Conservation (phyloP, 1,140 invertebrate species). For the Maconellicoccus hirsutus region DNA sequence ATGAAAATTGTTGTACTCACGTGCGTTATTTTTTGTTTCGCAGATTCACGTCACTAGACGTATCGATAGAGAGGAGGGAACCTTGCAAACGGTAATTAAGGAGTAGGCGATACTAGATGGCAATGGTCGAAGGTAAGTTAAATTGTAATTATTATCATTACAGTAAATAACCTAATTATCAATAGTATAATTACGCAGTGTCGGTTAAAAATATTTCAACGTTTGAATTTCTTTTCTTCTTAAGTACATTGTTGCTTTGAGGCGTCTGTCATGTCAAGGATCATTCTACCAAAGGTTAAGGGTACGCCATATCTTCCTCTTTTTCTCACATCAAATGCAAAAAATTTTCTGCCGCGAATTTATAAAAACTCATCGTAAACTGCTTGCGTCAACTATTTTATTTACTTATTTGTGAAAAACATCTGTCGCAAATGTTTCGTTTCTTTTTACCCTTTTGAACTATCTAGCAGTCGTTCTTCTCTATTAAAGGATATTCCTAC, state of each 20-base stretch:
- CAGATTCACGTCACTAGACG: not conserved
- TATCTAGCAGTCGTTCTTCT: too few relatives aligned
- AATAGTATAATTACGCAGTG: not conserved
- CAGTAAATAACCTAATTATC: not conserved
- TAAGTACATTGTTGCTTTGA: not conserved
- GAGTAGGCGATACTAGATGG: conserved; percentile 18
- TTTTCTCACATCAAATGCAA: not conserved
- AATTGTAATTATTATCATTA: conserved; percentile 13
- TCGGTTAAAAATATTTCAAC: not conserved
- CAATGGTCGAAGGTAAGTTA: conserved; percentile 20
- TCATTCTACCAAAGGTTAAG: not conserved
- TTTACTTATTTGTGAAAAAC: too few relatives aligned
- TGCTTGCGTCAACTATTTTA: too few relatives aligned
- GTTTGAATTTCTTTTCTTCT: not conserved
- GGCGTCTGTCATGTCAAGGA: not conserved
- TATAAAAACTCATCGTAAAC: too few relatives aligned
- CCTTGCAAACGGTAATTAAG: conserved; percentile 11
- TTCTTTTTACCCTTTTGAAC: too few relatives aligned
- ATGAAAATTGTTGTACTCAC: not conserved
- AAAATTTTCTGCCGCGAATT: too few relatives aligned
- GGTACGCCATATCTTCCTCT: not conserved
- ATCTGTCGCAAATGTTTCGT: too few relatives aligned
- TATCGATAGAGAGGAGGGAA: conserved; percentile 12
- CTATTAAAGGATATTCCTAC: too few relatives aligned
- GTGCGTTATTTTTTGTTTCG: not conserved